Base-by-base conservation (phyloP, 1,140 invertebrate species). In the Aphaenogaster floridana region DNA sequence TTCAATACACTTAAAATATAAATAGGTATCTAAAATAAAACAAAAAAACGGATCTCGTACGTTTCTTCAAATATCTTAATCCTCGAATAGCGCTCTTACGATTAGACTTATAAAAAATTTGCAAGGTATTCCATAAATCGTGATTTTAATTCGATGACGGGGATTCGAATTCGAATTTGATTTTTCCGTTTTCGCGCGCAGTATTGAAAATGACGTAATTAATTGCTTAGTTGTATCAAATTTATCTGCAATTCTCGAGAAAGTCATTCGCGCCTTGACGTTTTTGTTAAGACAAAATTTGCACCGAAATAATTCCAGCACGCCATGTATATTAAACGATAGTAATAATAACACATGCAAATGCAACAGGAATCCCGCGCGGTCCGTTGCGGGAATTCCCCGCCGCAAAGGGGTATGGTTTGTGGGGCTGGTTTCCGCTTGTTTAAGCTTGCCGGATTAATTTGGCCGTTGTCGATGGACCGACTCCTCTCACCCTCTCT, bases 401-500 rank as follows among this genome's bases (percentile, higher is more conserved):
- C 8, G 69, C 69, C 80, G 34, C 80, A 84, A 61, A 57, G 34
- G 50, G 17, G 45, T 61, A 81, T 17, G 83, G 85, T 59, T 39
- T 86, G 69, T 21, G 68, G 61, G 48, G 54, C 66, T 91, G 89
- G 86, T 91, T 92, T 92, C 91, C 89, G 89, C 88, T 83, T 92
- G 88, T 93, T 93, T 93, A 92, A 86, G 88, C 86, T 85, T 85
- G 79, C 86, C 69, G 87, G 86, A 93, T 93, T 91, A 89, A 92
- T 91, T 87, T 78, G 90, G 79, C 87, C 68, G 81, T 90, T 91
- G 88, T 87, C 77, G 84, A 78, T 86, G 77, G 84, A 83, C 45
- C 71, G n/a, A 63, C 28, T 66, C 61, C 48, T 81, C 34, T 86
- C 84, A 9, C 59, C 57, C 13, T 34, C 81, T 66, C 61, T 80